These are phyloP conservation scores for Zele albiditarsus DNA, from an alignment of 2,888 invertebrate genomes.

Conservation along the genomic window DNA sequence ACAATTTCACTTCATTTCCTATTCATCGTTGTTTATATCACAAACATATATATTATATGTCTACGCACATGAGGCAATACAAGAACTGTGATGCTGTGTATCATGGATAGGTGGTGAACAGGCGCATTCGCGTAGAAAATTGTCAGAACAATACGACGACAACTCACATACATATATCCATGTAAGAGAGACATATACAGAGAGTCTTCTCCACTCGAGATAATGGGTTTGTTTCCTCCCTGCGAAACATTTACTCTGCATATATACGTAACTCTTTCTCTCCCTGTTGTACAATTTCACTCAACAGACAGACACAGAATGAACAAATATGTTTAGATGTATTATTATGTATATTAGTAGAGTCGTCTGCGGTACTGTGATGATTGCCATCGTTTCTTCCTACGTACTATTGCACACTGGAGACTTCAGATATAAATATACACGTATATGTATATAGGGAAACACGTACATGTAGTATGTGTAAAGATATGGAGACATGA, in stretches of 20 bases:
- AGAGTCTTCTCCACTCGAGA: constrained; percentile 30
- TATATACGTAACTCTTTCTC: constrained; percentile 23
- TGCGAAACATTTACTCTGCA: neutral
- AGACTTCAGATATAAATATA: constrained; percentile 45
- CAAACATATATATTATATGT: neutral
- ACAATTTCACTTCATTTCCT: constrained; percentile 8
- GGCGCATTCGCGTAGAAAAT: constrained; percentile 29
- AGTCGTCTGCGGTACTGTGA: constrained; percentile 44
- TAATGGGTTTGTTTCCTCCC: constrained; percentile 45
- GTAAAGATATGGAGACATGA: constrained; percentile 41
- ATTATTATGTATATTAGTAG: neutral
- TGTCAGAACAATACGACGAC: constrained; percentile 24
- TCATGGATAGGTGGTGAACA: constrained; percentile 37
- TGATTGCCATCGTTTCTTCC: constrained; percentile 49
- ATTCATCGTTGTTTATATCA: neutral
- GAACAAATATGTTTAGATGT: neutral
- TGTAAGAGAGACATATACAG: neutral
- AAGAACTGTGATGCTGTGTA: constrained; percentile 3
- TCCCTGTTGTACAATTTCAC: constrained; percentile 21
- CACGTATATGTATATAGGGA: constrained; percentile 27
- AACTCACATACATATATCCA: constrained; percentile 24
- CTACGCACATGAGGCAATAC: neutral
- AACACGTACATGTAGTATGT: neutral
- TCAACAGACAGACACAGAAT: constrained; percentile 3
- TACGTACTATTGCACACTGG: constrained; percentile 26